phyloP scores from a whole-genome alignment of 2,113 vertebrate species.

The Orthonyx spaldingii region DNA sequence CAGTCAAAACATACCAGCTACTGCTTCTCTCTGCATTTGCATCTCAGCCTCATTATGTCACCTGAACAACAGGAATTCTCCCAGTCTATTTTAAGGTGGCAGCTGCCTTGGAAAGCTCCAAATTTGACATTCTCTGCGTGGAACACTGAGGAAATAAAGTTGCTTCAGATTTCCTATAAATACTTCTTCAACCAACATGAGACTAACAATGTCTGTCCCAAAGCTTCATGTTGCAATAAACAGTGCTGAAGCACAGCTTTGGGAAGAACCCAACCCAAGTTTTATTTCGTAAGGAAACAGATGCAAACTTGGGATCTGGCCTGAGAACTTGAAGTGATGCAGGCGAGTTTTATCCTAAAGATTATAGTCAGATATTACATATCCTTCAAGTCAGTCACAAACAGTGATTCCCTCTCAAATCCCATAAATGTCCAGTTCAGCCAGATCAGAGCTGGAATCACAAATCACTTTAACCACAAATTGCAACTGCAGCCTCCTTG shows the following conservation, averaged over 20 bases:
- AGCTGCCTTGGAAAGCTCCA: not conserved
- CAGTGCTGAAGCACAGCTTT: not conserved
- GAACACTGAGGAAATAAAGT: not conserved
- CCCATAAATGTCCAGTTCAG: not conserved
- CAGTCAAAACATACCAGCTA: not conserved
- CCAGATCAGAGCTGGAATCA: not conserved
- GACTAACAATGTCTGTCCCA: not conserved
- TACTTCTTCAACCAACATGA: not conserved
- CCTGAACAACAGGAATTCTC: conserved; percentile 22
- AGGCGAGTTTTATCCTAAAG: not conserved
- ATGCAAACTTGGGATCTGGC: not conserved
- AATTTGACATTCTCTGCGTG: not conserved
- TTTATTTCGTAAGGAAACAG: not conserved
- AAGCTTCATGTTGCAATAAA: not conserved
- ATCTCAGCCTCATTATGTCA: conserved; percentile 36
- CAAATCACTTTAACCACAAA: not conserved
- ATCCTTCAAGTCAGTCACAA: not conserved
- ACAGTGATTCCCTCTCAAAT: not conserved
- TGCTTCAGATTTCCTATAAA: not conserved
- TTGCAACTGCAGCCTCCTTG: not conserved
- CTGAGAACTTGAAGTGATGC: not conserved
- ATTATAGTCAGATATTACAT: not conserved
- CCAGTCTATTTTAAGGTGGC: not conserved
- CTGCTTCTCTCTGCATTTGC: not conserved
- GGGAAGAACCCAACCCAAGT: not conserved